A percentile compares a stretch with the other conserved stretches of the same genome.
Conservation (phyloP, 1,140 invertebrate genomes). For the Ceratoteleas bidentatus region DNA sequence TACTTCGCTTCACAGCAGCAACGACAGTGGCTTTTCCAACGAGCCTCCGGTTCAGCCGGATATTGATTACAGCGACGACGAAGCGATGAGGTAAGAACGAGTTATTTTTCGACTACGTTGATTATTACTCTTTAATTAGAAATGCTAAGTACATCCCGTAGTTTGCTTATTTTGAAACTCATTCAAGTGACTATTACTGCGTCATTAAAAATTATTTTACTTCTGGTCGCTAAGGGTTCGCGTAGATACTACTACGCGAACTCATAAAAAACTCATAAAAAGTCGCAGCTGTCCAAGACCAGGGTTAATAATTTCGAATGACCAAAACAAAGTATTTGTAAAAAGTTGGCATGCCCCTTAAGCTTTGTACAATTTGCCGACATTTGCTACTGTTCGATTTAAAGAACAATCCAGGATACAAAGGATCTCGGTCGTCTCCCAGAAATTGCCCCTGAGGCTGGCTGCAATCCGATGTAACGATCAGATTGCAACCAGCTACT, state of each 20-base stretch:
- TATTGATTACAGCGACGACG: conserved; percentile 94
- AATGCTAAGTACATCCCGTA: conserved; percentile 53
- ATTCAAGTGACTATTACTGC: conserved; percentile 38
- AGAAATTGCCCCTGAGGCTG: background rate
- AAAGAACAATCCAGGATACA: conserved; percentile 61
- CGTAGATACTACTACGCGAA: too few species aligned
- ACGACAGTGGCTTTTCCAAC: conserved; percentile 95
- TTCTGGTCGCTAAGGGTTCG: background rate
- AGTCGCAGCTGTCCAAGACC: background rate
- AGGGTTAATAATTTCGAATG: conserved; percentile 54
- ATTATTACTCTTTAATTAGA: conserved; percentile 53
- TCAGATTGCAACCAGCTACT: background rate
- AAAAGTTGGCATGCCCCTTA: conserved; percentile 58
- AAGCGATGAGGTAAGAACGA: conserved; percentile 87
- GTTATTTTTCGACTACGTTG: conserved; percentile 1
- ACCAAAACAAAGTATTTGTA: conserved; percentile 38
- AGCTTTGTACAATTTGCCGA: conserved; percentile 68
- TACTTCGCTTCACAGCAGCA: conserved; percentile 92
- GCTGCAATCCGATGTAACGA: background rate
- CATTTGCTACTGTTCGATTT: conserved; percentile 46
- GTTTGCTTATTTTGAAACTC: conserved; percentile 58
- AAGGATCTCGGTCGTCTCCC: conserved; percentile 17
- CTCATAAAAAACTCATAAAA: background rate
- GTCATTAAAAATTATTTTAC: conserved; percentile 60
- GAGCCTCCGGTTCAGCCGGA: conserved; percentile 93